Evolutionary conservation across 2,113 vertebrate genomes (phyloP).

Genomic region (Plotosus lineatus): DNA sequence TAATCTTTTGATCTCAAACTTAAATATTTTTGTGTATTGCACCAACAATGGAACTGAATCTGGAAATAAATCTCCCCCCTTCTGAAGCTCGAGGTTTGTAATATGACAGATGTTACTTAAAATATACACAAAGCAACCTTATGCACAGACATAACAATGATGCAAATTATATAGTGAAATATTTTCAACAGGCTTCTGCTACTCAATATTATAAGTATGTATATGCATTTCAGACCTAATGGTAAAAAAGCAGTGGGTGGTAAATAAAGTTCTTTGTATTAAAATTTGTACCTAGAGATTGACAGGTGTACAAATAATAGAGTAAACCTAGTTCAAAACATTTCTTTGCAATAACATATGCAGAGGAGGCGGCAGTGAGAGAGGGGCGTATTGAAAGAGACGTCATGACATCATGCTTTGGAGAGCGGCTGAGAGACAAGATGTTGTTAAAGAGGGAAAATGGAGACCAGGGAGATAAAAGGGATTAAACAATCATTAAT

Average conservation of each 20-base stretch:
- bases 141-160: neutral
- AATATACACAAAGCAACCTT: neutral
- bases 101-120: neutral
- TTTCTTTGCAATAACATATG: constrained; percentile 15
- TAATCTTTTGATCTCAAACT: neutral
- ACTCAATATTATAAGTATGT: neutral
- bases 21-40: neutral
- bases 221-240: neutral
- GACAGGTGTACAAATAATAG: neutral
- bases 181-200: neutral
- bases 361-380: neutral
- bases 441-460: neutral
- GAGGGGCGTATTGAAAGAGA: neutral
- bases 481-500: constrained; percentile 25
- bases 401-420: constrained; percentile 26
- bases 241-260: neutral
- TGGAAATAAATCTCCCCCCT: neutral
- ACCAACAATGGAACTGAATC: neutral
- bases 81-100: neutral
- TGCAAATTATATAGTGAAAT: neutral
- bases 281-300: neutral
- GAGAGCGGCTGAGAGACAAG: neutral
- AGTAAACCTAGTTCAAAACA: neutral
- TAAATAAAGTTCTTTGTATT: neutral
- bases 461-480: constrained; percentile 26